A percentile compares a stretch with the other conserved stretches of the same genome.
Conservation (phyloP, 2,113 vertebrate species). For the Cathartes aura region DNA sequence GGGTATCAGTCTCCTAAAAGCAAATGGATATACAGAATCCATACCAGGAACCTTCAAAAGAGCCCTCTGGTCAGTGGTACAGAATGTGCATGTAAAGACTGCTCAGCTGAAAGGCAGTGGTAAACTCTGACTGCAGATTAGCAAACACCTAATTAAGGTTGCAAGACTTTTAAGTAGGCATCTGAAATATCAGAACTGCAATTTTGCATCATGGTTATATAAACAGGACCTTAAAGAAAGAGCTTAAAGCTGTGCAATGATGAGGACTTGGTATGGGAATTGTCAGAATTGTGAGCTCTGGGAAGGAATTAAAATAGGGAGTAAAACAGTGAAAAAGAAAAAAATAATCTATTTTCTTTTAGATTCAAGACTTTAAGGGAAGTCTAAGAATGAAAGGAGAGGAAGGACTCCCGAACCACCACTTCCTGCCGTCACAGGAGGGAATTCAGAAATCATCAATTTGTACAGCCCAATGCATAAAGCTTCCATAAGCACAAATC, state of each 20-base stretch:
- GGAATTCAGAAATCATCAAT: neutral
- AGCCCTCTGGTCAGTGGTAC: neutral
- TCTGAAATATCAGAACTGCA: neutral
- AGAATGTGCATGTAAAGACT: fast-evolving
- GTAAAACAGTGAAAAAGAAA: neutral
- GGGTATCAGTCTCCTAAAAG: neutral
- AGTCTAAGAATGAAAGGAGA: neutral
- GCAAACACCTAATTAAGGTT: neutral
- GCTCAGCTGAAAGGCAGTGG: neutral
- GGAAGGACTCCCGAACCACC: neutral
- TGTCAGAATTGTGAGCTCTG: neutral
- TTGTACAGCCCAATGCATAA: neutral
- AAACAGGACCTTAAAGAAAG: neutral
- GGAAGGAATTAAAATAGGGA: neutral
- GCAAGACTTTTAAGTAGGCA: neutral
- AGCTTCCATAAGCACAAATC: neutral
- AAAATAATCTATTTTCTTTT: neutral
- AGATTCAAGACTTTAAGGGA: neutral
- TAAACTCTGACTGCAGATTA: neutral
- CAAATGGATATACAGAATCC: neutral
- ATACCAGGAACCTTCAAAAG: neutral
- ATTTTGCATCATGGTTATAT: neutral
- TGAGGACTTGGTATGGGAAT: neutral
- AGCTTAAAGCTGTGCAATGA: neutral
- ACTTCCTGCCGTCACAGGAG: neutral